phyloP scores from a whole-genome alignment of 35 echinoderm and acorn worm species.

The Holothuria glaberrima region DNA sequence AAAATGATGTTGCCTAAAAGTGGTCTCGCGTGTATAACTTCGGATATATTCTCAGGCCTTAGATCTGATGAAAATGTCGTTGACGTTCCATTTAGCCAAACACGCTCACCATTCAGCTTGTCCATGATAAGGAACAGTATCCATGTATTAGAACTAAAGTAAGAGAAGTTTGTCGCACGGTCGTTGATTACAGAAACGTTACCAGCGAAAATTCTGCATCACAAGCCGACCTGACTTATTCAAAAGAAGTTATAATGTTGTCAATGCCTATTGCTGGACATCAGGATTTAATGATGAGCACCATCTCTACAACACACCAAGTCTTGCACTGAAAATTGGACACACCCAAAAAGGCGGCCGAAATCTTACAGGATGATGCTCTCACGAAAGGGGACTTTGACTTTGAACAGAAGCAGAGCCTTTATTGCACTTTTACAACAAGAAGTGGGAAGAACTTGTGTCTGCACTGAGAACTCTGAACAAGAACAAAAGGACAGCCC shows the following conservation, averaged over 20 bases:
- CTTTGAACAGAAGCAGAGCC: constrained; percentile 47
- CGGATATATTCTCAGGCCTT: constrained; percentile 58
- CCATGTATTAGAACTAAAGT: constrained; percentile 70
- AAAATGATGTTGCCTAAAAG: constrained; percentile 21
- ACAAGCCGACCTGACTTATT: constrained; percentile 54
- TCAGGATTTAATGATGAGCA: constrained; percentile 75
- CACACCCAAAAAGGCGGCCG: constrained; percentile 75
- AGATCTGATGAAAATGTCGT: constrained; percentile 70
- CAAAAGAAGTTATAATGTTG: constrained; percentile 63
- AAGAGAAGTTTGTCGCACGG: constrained; percentile 60
- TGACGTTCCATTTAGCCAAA: constrained; percentile 61
- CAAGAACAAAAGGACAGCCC: too few species aligned
- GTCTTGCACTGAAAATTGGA: constrained; percentile 79
- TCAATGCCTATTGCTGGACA: constrained; percentile 58
- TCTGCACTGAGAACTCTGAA: constrained; percentile 68
- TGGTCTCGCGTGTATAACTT: constrained; percentile 51
- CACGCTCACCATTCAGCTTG: constrained; percentile 29
- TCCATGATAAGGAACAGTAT: constrained; percentile 75
- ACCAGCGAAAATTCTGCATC: constrained; percentile 52
- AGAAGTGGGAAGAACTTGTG: constrained; percentile 76
- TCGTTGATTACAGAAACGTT: constrained; percentile 51
- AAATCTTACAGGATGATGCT: constrained; percentile 67
- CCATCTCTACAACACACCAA: constrained; percentile 68
- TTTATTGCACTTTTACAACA: constrained; percentile 62
- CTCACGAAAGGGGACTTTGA: constrained; percentile 56